These are phyloP conservation scores for Priocnemis perturbator DNA, from an alignment of 2,888 invertebrate genomes.

Conservation along the genomic window DNA sequence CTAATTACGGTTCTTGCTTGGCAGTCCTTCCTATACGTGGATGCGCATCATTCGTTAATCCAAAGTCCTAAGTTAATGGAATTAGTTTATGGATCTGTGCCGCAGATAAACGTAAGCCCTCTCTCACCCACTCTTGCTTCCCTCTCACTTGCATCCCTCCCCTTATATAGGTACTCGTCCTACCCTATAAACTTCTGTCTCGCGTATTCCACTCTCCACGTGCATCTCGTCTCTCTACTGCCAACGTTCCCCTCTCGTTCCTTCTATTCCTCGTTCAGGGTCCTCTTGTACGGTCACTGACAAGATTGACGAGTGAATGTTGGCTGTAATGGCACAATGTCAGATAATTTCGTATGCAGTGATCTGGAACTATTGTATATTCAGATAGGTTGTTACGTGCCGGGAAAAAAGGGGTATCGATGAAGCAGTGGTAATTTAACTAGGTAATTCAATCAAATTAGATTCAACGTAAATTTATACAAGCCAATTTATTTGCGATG, in stretches of 20 bases:
- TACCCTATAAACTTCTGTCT: conserved; percentile 23
- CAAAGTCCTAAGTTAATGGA: conserved; percentile 57
- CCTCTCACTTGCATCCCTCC: neutral
- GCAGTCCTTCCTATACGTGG: conserved; percentile 20
- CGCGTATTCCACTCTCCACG: conserved; percentile 7
- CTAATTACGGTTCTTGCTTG: conserved; percentile 48
- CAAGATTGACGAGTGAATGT: conserved; percentile 38
- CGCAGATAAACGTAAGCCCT: conserved; percentile 50
- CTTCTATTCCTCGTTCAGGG: conserved; percentile 15
- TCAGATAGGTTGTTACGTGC: conserved; percentile 23
- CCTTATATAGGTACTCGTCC: conserved; percentile 14
- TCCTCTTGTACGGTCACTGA: conserved; percentile 25
- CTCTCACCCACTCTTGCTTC: conserved; percentile 25
- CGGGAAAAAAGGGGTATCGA: no score
- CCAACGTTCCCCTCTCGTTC: conserved; percentile 21
- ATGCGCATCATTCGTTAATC: conserved; percentile 53
- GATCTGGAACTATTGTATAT: conserved; percentile 36
- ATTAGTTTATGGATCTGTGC: conserved; percentile 58
- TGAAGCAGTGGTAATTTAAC: no score
- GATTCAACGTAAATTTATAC: no score
- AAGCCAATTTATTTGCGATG: no score
- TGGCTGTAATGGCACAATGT: conserved; percentile 46
- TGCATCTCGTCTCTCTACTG: conserved; percentile 20
- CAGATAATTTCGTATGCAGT: conserved; percentile 54
- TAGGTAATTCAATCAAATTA: no score